Evolutionary conservation across 2,113 vertebrate genomes (phyloP).

Genomic region (Synodontis membranacea): DNA sequence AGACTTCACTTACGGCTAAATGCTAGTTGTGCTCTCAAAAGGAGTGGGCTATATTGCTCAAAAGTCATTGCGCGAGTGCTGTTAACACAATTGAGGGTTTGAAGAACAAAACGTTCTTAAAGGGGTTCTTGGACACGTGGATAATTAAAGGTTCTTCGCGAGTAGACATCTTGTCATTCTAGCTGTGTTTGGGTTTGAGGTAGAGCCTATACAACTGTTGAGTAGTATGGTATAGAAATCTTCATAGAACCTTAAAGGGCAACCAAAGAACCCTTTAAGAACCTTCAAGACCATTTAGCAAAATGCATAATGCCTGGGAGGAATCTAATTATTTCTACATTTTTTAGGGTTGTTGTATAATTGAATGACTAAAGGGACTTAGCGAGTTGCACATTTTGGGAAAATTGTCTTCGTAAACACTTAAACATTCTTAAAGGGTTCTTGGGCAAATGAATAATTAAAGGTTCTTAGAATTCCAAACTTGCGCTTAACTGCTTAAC

Average conservation of each 20-base stretch:
- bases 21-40: constrained; percentile 20
- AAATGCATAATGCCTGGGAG: background rate
- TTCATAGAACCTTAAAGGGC: background rate
- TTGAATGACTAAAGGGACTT: background rate
- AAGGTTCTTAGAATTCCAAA: background rate
- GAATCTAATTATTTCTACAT: background rate
- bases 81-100: background rate
- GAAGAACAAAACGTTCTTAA: background rate
- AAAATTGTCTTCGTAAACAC: background rate
- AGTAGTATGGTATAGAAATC: background rate
- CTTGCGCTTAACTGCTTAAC: background rate
- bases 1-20: constrained; percentile 33
- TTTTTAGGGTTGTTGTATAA: background rate
- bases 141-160: background rate
- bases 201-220: background rate
- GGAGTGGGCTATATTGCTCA: background rate
- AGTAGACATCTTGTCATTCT: background rate
- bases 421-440: background rate
- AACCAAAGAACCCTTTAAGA: background rate
- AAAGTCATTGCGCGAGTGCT: background rate
- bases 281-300: background rate
- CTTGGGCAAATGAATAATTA: background rate
- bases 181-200: background rate
- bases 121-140: background rate
- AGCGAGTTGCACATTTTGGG: background rate